phyloP scores from a whole-genome alignment of 2,888 invertebrate genomes.

The Athalia circularis region DNA sequence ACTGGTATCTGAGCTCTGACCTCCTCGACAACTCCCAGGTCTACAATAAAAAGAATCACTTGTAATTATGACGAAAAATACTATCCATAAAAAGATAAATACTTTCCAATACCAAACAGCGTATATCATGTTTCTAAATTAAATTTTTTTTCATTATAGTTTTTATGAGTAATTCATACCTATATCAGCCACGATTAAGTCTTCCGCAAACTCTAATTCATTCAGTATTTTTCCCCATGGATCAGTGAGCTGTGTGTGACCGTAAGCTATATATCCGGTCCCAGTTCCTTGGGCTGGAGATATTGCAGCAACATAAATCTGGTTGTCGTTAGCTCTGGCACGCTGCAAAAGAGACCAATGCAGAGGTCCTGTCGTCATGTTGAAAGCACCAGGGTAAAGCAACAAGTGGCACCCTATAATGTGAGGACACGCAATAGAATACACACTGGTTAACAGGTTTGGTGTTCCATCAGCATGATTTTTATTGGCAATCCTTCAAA shows the following conservation, averaged over 20 bases:
- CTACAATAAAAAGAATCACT: constrained; percentile 73
- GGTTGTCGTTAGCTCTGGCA: constrained; percentile 90
- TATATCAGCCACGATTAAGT: constrained; percentile 84
- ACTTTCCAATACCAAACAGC: neutral
- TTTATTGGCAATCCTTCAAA: neutral
- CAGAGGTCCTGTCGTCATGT: constrained; percentile 95
- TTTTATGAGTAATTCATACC: constrained; percentile 76
- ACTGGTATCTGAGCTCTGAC: constrained; percentile 91
- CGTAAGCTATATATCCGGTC: constrained; percentile 90
- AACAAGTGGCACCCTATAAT: constrained; percentile 86
- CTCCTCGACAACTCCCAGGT: constrained; percentile 83
- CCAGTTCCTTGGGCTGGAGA: constrained; percentile 86
- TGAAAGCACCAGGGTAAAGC: constrained; percentile 96
- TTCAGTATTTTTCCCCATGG: constrained; percentile 89
- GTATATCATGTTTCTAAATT: neutral
- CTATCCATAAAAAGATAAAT: too few species aligned
- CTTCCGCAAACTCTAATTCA: constrained; percentile 83
- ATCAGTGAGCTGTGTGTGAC: constrained; percentile 88
- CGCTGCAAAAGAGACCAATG: constrained; percentile 94
- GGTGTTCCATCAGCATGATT: too few species aligned
- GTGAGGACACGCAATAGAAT: constrained; percentile 1
- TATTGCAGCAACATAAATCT: constrained; percentile 89
- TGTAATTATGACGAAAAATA: too few species aligned
- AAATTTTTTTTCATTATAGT: neutral
- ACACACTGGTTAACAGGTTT: neutral